Conservation (phyloP, 2,113 vertebrate species). For the Mystacornis crossleyi region DNA sequence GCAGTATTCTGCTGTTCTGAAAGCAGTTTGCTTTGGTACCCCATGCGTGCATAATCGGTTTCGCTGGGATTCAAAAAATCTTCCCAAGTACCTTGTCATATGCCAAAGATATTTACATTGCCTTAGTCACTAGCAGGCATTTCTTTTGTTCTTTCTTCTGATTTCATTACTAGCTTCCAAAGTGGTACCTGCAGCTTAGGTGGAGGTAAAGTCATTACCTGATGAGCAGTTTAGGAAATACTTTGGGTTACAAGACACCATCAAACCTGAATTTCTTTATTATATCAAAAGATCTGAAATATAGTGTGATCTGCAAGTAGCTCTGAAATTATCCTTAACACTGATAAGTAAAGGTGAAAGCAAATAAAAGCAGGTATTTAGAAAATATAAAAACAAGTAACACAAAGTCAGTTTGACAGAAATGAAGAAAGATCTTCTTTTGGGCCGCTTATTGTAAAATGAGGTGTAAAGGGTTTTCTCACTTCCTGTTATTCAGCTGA, state of each 20-base stretch:
- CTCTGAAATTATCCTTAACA: not conserved
- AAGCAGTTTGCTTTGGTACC: not conserved
- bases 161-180: not conserved
- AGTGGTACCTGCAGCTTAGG: accelerated
- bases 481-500: not conserved
- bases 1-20: not conserved
- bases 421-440: not conserved
- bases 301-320: not conserved
- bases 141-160: not conserved
- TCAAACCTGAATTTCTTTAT: not conserved
- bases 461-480: not conserved
- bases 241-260: not conserved
- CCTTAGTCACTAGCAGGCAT: not conserved
- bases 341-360: not conserved
- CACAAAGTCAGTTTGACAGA: not conserved
- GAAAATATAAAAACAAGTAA: not conserved
- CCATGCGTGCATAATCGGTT: not conserved
- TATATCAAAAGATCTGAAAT: not conserved
- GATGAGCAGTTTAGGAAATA: not conserved
- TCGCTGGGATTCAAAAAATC: not conserved
- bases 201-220: not conserved
- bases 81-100: not conserved
- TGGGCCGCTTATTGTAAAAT: not conserved
- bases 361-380: not conserved
- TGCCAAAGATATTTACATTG: not conserved